Base-by-base conservation (phyloP, 1,140 invertebrate species). In the Penaeus chinensis region DNA sequence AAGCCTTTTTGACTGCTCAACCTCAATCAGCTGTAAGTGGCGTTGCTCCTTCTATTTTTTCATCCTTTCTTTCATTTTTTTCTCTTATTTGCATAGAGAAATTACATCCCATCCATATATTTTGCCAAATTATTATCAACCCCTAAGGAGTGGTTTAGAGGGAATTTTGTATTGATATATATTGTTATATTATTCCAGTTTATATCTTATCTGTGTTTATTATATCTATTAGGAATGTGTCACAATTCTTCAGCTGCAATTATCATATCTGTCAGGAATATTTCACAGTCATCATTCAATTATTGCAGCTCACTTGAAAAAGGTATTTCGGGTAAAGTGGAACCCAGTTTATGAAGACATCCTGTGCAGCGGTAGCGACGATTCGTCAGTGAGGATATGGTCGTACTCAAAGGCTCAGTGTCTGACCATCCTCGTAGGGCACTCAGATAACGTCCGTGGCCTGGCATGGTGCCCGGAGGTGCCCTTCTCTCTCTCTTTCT, bases 281-380 rank as follows among this genome's bases (percentile, higher is more conserved):
- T 16, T 0, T 54, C 54, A 54, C 54, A 11, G 0, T 54, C 0
- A 19, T 63, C 16, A 37, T 76, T 66, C 22, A 65, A 65, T 83
- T 42, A 27, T 91, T 90, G 32, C 71, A 93, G 93, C 93, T 87
- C 93, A 93, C 89, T 91, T 91, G 63, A 91, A 92, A 32, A 93
- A 93, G 90, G 93, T 92, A 13, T 93, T 93, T 85, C 91, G 92
- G 85, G 92, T 93, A 3, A 92, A 92, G 85, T 93, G 93, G 93
- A 93, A 93, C 62, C 93, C 93, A n/a, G 89, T 93, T 42, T 91
- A 91, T 81, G 91, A 92, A 71, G 92, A 92, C 80, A 91, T 93
- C 82, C 90, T 93, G 7, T 92, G 92, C 84, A 93, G 92, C 90
- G 92, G 93, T 13, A 93, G 93, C 76, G 93, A 93, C 92, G 93